Evolutionary conservation across 2,888 invertebrate genomes (phyloP).

Genomic region (Drosophila percnosoma): DNA sequence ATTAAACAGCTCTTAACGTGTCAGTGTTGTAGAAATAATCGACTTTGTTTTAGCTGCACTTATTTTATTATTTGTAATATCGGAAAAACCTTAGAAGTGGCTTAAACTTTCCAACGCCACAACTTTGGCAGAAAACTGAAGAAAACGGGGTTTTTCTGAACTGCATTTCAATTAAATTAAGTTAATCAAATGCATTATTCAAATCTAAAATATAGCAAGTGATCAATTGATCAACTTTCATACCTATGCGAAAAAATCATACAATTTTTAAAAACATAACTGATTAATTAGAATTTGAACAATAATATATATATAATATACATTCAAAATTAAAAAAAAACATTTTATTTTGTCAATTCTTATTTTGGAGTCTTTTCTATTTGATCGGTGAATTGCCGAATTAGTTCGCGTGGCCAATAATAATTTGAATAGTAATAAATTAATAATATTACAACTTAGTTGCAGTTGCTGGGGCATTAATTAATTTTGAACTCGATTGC

Average conservation of each 20-base stretch:
- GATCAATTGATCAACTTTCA: background rate
- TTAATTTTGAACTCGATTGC: background rate
- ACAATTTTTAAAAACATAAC: no score
- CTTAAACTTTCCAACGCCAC: background rate
- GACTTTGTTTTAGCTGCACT: background rate
- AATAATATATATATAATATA: no score
- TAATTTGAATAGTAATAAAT: background rate
- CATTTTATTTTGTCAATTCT: background rate
- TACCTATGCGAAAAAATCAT: background rate
- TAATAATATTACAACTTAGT: background rate
- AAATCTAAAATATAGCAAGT: background rate
- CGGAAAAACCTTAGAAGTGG: background rate
- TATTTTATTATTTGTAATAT: background rate
- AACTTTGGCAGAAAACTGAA: background rate
- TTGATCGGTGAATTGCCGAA: background rate
- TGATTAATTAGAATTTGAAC: background rate
- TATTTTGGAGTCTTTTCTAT: background rate
- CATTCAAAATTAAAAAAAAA: background rate
- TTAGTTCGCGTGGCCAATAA: background rate
- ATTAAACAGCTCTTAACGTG: background rate
- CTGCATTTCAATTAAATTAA: background rate
- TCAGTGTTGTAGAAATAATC: background rate
- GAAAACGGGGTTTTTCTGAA: background rate
- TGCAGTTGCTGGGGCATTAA: slow-evolving; percentile 11
- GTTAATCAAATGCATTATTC: background rate